Evolutionary conservation across 2,113 vertebrate species (phyloP), one percentile per base, ranked within the genome.

Genomic region (Jaculus jaculus): DNA sequence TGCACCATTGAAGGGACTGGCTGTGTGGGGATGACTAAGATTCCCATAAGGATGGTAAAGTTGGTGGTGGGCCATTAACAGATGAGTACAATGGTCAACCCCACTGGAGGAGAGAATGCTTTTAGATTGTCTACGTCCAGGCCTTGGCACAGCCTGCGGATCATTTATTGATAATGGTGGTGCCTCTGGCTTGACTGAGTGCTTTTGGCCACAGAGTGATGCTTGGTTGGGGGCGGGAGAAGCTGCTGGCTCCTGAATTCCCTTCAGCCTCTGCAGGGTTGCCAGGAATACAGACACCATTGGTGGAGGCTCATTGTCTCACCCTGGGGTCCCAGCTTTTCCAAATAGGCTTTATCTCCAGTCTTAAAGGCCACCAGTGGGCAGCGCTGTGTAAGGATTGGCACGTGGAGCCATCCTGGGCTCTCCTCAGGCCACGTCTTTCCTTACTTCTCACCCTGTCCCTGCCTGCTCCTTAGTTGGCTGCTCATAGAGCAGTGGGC

Each of bases 151-250:
- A 30, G 58, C 61, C 84, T 24, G 1, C 0, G 3, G 84, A 84
- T 89, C 63, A 96, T 93, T 95, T 96, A 96, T 90, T 95, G 90
- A 92, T 90, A 24, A 61, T 11, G 71, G 75, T 86, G 92, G 89
- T 89, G 83, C 58, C 83, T 93, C 51, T 73, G 12, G 51, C 66
- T 71, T 61, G 78, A 71, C 78, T 90, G 94, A 90, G 87, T 68
- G 94, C 84, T 84, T 74, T 85, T 77, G 89, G 87, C 84, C 1
- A 0, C 0, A 4, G 32, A 69, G 47, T 11, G 75, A 86, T 58
- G 58, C 47, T 17, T 60, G 7, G 65, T 60, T 39, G 69, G 83
- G 69, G 51, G 51, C 23, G 26, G 71, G 39, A 58, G 74, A 71
- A 51, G 42, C 20, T 39, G 34, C 63, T 78, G 73, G 75, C 82